These are phyloP conservation scores for Drosophila equinoxialis DNA, from an alignment of 1,140 invertebrate genomes.

Conservation along the genomic window DNA sequence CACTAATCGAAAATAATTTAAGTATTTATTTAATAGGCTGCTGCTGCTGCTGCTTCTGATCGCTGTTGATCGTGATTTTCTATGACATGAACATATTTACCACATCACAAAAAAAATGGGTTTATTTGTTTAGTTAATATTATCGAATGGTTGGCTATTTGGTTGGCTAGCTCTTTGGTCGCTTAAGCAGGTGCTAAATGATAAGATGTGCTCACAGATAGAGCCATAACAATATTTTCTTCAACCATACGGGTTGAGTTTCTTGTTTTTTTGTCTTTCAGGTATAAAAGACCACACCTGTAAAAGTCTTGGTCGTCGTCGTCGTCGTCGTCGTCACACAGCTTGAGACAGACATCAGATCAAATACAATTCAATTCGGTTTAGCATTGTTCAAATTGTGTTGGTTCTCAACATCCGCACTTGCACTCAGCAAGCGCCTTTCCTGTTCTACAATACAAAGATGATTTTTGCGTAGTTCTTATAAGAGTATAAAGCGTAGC, in stretches of 20 bases:
- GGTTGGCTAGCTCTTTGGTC: conserved; percentile 21
- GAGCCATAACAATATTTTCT: conserved; percentile 12
- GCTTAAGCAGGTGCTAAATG: conserved; percentile 67
- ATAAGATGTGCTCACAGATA: conserved; percentile 50
- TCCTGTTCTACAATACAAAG: conserved; percentile 26
- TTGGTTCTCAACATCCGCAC: conserved; percentile 24
- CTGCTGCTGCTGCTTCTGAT: conserved; percentile 22
- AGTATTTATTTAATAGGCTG: conserved; percentile 26
- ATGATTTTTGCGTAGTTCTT: conserved; percentile 50
- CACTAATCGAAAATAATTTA: background rate
- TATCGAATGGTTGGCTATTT: conserved; percentile 27
- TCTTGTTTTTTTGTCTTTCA: background rate
- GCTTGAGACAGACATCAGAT: conserved; percentile 44
- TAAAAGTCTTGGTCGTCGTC: conserved; percentile 19
- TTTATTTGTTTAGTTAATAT: conserved; percentile 54
- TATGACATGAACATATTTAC: conserved; percentile 73
- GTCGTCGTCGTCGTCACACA: conserved; percentile 26
- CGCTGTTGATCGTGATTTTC: conserved; percentile 67
- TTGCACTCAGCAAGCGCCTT: conserved; percentile 43
- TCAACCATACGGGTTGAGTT: conserved; percentile 1
- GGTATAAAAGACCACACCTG: conserved; percentile 38
- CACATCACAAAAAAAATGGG: conserved; percentile 56
- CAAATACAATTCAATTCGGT: conserved; percentile 57
- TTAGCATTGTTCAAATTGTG: conserved; percentile 44
- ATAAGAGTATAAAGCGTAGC: conserved; percentile 1